Evolutionary conservation across 2,113 vertebrate genomes (phyloP), one percentile per base, ranked within the genome.

Genomic region (Strix uralensis): DNA sequence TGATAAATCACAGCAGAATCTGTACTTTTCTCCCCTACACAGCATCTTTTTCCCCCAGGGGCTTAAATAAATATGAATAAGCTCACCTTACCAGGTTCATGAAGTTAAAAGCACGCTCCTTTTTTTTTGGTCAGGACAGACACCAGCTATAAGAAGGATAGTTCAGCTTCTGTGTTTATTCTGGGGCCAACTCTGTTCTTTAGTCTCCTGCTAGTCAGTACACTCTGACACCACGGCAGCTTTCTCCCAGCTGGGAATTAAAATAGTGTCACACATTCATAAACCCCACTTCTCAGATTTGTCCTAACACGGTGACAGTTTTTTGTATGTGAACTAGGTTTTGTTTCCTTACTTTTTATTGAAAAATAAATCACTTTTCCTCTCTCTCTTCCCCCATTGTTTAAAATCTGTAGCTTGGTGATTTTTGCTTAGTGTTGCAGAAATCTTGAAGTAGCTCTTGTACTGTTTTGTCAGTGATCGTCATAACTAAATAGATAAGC

Each of bases 1-100:
- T 75, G 93, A 94, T 95, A 94, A 84, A 79, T 92, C 71, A 69
- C 84, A 94, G 92, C 71, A 75, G 62, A 69, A 69, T 92, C 77
- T 85, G 38, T 88, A n/a, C 36, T 79, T 79, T 74, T 49, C n/a
- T 86, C 7, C 51, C 27, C 8, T 69, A 16, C 46, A 23, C 18
- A 57, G 34, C 65, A 46, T 66, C 66, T 90, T 54, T 70, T 70
- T 86, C 10, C 27, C 38, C 12, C 21, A 11, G 26, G 57, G 30
- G 4, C 23, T 78, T 94, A 78, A 90, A 58, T 70, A 80, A 91
- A 79, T 78, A 38, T 16, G 66, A 87, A 25, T 67, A 87, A 84
- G 15, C 51, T 81, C 18, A 47, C 65, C 65, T 63, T 57, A 12
- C 36, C 42, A 80, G 38, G 16, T n/a, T 86, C n/a, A 20, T 44